Conservation (phyloP, 2,888 invertebrate species). For the Idaea straminata region DNA sequence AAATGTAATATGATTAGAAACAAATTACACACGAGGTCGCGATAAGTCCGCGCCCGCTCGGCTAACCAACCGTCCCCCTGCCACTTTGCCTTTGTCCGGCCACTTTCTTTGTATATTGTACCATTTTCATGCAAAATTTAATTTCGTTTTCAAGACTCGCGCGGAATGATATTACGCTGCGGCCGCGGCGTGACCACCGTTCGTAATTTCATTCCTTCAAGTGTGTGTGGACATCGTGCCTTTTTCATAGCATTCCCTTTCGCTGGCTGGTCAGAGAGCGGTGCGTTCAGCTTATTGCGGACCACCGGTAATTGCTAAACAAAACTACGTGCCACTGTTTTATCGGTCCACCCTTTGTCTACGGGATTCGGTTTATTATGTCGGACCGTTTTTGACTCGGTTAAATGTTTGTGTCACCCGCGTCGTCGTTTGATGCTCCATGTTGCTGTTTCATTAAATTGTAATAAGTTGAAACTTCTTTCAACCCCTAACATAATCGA, state of each 20-base stretch:
- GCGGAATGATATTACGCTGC: constrained; percentile 75
- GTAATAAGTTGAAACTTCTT: background rate
- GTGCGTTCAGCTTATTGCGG: constrained; percentile 69
- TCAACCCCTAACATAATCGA: constrained; percentile 7
- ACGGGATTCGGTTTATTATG: constrained; percentile 1
- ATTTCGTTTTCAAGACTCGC: constrained; percentile 80
- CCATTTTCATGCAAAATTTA: constrained; percentile 80
- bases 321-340: constrained; percentile 63
- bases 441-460: background rate
- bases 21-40: constrained; percentile 64
- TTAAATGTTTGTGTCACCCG: background rate
- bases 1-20: constrained; percentile 77
- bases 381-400: background rate
- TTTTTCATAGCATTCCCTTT: constrained; percentile 79
- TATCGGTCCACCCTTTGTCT: constrained; percentile 50
- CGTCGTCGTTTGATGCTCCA: background rate
- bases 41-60: constrained; percentile 50
- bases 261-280: constrained; percentile 57
- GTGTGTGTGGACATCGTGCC: constrained; percentile 77
- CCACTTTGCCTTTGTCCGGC: constrained; percentile 71
- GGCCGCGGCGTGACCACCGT: constrained; percentile 61
- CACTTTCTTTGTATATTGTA: constrained; percentile 79
- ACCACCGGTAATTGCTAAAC: constrained; percentile 72
- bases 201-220: constrained; percentile 77
- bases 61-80: constrained; percentile 67